Base-by-base conservation (phyloP, 2,888 invertebrate species). In the Acronicta aceris region DNA sequence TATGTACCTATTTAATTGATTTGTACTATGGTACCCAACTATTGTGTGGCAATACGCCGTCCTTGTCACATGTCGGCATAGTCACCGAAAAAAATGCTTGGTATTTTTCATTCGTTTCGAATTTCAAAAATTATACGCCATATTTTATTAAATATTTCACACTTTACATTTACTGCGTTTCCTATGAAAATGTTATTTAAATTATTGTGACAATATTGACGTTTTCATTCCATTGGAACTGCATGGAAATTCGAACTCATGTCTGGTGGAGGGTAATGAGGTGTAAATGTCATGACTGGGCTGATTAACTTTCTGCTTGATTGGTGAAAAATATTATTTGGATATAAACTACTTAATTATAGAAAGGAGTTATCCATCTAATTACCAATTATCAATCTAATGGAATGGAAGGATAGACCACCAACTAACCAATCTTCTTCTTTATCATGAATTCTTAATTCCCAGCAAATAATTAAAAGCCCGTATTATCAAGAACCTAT, bases 21-120 rank as follows among this genome's bases (percentile, higher is more conserved):
- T 10, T 49, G 9, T 6, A 16, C 8, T 33, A 72, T 51, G 60
- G 52, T n/a, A 12, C 13, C 15, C 13, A 9, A 2, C 13, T 40
- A 1, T 17, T 30, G 10, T n/a, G 36, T 40, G 27, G 2, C 33
- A 49, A 41, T 47, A 45, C 46, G 46, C 64, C 51, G 30, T 61
- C 67, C 58, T 57, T 62, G 74, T 78, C 72, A 68, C 71, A 59
- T 60, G 54, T 61, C 27, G 38, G 50, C 58, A 42, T 69, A 67
- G 46, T 63, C 54, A 47, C 48, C 55, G 49, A 47, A 63, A 79
- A 78, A 80, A 78, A 80, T 73, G 71, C 60, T 50, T 58, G 76
- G 78, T 79, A 86, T 84, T 84, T 83, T 82, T 84, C 81, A 86
- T 85, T 80, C 65, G 75, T 64, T 66, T 69, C 75, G 72, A 73